A percentile compares a stretch with the other conserved stretches of the same genome.
These are phyloP conservation scores for Calliopsis andreniformis DNA, from an alignment of 1,140 invertebrate species.

Conservation along the genomic window DNA sequence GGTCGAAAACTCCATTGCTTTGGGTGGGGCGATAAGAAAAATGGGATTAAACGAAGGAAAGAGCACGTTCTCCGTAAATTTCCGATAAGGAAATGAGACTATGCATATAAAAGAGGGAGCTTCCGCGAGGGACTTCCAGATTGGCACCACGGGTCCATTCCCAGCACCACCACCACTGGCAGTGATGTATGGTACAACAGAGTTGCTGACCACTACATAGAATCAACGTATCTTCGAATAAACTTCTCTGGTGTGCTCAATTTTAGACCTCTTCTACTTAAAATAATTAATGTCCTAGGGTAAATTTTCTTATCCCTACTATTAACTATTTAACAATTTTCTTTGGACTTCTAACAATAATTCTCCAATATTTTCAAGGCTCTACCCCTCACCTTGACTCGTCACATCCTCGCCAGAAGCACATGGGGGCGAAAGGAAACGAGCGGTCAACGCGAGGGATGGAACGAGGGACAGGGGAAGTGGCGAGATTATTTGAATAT, in stretches of 20 bases:
- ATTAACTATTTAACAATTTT: too few species aligned
- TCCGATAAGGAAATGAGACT: constrained; percentile 79
- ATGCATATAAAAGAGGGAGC: constrained; percentile 78
- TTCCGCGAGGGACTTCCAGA: constrained; percentile 64
- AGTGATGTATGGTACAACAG: constrained; percentile 74
- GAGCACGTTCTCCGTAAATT: constrained; percentile 56
- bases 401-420: constrained; percentile 14
- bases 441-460: background rate
- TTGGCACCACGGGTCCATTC: constrained; percentile 71
- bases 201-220: constrained; percentile 60
- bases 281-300: too few species aligned
- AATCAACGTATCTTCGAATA: constrained; percentile 27
- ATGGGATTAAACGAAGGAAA: constrained; percentile 5
- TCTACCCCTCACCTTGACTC: background rate
- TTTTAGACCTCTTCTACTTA: background rate
- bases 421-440: background rate
- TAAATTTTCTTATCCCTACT: too few species aligned
- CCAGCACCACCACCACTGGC: constrained; percentile 64
- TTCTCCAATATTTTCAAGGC: background rate
- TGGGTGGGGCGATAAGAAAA: constrained; percentile 14
- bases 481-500: constrained; percentile 79
- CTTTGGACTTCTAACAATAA: too few species aligned
- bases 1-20: background rate
- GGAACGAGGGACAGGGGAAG: background rate
- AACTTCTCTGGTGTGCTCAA: constrained; percentile 25